Conservation (phyloP, 1,140 invertebrate genomes). For the Lanistes nyassanus region DNA sequence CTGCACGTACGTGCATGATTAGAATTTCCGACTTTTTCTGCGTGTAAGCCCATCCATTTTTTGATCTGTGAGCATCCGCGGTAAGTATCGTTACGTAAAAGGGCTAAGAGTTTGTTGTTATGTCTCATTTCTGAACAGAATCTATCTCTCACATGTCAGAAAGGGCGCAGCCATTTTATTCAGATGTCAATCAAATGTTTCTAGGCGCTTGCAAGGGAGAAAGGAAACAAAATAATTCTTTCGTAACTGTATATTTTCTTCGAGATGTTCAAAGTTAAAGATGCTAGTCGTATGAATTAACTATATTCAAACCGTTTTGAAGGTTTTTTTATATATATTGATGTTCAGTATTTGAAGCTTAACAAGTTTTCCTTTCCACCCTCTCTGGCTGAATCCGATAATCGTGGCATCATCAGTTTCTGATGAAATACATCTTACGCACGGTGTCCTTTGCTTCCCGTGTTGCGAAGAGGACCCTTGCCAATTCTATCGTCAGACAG, state of each 20-base stretch:
- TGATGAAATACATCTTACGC: slow-evolving; percentile 39
- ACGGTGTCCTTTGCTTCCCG: slow-evolving; percentile 7
- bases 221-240: too few relatives aligned
- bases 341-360: too few relatives aligned
- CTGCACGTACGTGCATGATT: not conserved
- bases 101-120: not conserved
- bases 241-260: too few relatives aligned
- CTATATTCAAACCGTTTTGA: too few relatives aligned
- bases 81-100: slow-evolving; percentile 2
- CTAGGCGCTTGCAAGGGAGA: not conserved
- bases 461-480: not conserved
- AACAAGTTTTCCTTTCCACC: slow-evolving; percentile 10
- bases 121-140: not conserved
- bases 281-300: too few relatives aligned
- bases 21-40: too few relatives aligned
- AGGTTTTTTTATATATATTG: too few relatives aligned
- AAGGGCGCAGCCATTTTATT: slow-evolving; percentile 58
- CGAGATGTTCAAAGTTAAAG: too few relatives aligned
- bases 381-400: slow-evolving; percentile 2
- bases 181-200: slow-evolving; percentile 10
- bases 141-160: slow-evolving; percentile 21
- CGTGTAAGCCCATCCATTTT: not conserved
- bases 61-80: slow-evolving; percentile 11
- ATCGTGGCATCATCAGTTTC: slow-evolving; percentile 33
- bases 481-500: not conserved